Evolutionary conservation across 2,888 invertebrate genomes (phyloP).

Genomic region (Plagodis dolabraria): DNA sequence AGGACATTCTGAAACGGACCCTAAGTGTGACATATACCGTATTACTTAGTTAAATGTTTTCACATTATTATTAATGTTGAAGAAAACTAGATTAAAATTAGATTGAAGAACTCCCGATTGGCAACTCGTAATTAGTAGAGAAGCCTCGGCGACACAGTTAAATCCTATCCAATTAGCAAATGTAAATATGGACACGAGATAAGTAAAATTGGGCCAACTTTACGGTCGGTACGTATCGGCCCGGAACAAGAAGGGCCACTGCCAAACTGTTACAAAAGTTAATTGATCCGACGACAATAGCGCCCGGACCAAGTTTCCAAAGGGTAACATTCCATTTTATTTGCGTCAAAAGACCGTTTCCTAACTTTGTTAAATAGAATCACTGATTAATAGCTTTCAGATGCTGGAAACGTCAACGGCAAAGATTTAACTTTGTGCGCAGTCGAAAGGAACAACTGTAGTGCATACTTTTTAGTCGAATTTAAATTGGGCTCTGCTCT

Average conservation of each 20-base stretch:
- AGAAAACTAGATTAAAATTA: too few relatives aligned
- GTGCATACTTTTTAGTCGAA: conserved; percentile 41
- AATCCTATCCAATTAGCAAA: conserved; percentile 36
- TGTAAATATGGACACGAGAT: conserved; percentile 42
- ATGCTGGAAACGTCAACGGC: conserved; percentile 48
- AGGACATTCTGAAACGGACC: too few relatives aligned
- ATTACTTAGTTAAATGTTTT: too few relatives aligned
- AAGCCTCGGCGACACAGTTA: conserved; percentile 21
- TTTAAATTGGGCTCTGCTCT: conserved; percentile 36
- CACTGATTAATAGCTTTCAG: conserved; percentile 55
- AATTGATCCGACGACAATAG: conserved; percentile 56
- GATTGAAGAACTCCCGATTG: background rate
- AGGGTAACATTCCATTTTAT: conserved; percentile 54
- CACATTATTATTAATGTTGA: too few relatives aligned
- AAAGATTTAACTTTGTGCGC: conserved; percentile 50
- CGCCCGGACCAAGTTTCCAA: conserved; percentile 41
- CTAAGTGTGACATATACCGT: too few relatives aligned
- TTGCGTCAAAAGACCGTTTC: conserved; percentile 52
- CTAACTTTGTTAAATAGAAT: conserved; percentile 56
- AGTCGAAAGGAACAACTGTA: conserved; percentile 42
- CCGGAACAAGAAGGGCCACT: conserved; percentile 47
- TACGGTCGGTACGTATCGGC: conserved; percentile 43
- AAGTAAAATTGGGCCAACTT: conserved; percentile 46
- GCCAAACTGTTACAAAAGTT: conserved; percentile 56
- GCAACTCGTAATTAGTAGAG: background rate